These are phyloP conservation scores for Microplitis demolitor DNA, from an alignment of 1,140 invertebrate species.

Conservation along the genomic window DNA sequence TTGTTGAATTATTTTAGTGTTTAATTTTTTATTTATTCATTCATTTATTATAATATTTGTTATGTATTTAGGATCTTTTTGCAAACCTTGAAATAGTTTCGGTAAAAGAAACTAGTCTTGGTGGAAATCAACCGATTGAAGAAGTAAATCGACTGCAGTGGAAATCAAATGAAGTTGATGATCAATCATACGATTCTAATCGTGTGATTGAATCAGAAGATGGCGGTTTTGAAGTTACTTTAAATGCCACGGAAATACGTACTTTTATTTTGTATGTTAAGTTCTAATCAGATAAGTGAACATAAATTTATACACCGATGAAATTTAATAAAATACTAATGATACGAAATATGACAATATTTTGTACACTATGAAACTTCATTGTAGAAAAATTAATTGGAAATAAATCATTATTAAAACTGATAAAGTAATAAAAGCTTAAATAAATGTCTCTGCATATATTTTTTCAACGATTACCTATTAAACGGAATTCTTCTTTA, in stretches of 20 bases:
- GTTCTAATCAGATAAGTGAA: too few relatives aligned
- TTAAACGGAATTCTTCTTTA: too few relatives aligned
- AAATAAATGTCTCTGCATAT: too few relatives aligned
- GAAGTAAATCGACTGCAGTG: constrained; percentile 65
- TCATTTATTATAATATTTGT: not conserved
- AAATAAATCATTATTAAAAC: too few relatives aligned
- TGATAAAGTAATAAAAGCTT: too few relatives aligned
- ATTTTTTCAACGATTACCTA: too few relatives aligned
- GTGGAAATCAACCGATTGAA: constrained; percentile 69
- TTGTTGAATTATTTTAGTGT: not conserved
- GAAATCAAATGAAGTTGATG: constrained; percentile 45
- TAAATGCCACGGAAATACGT: constrained; percentile 69
- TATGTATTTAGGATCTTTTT: constrained; percentile 63
- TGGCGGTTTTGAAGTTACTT: constrained; percentile 48
- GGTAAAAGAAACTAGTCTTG: constrained; percentile 71
- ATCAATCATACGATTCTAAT: not conserved
- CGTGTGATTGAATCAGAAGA: constrained; percentile 1
- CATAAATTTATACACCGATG: too few relatives aligned
- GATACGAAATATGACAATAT: too few relatives aligned
- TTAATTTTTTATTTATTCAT: constrained; percentile 9
- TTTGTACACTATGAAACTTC: too few relatives aligned
- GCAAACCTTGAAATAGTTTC: constrained; percentile 63
- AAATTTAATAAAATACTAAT: too few relatives aligned
- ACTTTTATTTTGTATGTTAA: constrained; percentile 58
- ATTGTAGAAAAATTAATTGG: too few relatives aligned